A percentile compares a stretch with the other conserved stretches of the same genome.
phyloP scores from a whole-genome alignment of 2,113 vertebrate genomes.

The Procavia capensis region DNA sequence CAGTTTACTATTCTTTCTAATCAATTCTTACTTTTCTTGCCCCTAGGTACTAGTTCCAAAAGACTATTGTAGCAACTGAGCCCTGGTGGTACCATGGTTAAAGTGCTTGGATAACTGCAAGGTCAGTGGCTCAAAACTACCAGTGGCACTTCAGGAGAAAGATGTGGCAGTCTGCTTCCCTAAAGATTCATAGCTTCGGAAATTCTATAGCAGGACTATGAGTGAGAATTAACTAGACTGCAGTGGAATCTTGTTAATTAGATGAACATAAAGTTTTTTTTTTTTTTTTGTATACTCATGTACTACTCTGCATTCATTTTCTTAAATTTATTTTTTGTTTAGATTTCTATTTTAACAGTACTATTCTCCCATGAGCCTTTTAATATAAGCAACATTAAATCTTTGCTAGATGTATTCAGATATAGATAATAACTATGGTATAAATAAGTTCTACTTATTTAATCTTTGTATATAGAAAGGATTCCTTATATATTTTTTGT shows the following conservation, averaged over 20 bases:
- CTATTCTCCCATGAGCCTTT: background rate
- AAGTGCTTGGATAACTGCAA: no score
- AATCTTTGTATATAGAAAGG: background rate
- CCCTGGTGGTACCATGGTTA: no score
- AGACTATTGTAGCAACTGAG: background rate
- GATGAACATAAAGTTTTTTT: background rate
- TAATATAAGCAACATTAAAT: slow-evolving; percentile 47
- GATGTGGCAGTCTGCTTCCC: no score
- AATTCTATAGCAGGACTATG: no score
- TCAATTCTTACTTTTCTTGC: background rate
- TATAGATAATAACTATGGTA: background rate
- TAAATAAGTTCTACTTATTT: background rate
- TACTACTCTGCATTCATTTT: background rate
- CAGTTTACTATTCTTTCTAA: background rate
- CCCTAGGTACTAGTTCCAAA: background rate
- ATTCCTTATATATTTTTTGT: background rate
- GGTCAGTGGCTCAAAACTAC: no score
- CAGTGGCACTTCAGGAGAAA: no score
- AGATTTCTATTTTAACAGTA: background rate
- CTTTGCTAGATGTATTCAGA: background rate
- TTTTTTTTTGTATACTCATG: background rate
- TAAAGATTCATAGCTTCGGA: no score
- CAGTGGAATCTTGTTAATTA: no score
- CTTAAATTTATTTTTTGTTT: background rate
- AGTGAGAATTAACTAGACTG: no score